A percentile compares a stretch with the other conserved stretches of the same genome.
Evolutionary conservation across 2,113 vertebrate genomes (phyloP).

Genomic region (Oncorhynchus masou): DNA sequence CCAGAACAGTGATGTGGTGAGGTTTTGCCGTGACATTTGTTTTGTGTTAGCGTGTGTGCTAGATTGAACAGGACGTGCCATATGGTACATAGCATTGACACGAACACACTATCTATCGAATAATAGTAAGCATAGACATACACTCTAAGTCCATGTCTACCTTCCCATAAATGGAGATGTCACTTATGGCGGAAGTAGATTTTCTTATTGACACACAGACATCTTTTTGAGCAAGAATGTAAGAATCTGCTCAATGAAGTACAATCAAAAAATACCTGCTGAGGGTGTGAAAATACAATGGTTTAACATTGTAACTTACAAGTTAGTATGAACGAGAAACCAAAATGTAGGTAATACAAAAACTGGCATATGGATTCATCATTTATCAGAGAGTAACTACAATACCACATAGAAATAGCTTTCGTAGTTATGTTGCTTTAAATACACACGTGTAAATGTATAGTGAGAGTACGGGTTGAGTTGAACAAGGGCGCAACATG

Average conservation of each 20-base stretch:
- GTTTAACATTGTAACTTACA: conserved; percentile 20
- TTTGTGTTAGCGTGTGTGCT: conserved; percentile 55
- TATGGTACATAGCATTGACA: conserved; percentile 49
- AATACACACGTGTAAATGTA: conserved; percentile 67
- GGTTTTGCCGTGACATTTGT: conserved; percentile 29
- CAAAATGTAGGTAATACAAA: conserved; percentile 69
- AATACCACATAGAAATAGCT: conserved; percentile 58
- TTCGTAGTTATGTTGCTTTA: conserved; percentile 77
- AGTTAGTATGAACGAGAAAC: conserved; percentile 55
- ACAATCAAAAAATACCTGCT: conserved; percentile 58
- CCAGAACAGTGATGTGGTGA: conserved; percentile 38
- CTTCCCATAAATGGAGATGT: conserved; percentile 16
- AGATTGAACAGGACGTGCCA: conserved; percentile 77
- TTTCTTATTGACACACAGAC: conserved; percentile 41
- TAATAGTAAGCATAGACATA: conserved; percentile 8
- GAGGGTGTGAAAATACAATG: background rate
- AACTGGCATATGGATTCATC: conserved; percentile 60
- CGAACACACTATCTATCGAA: conserved; percentile 11
- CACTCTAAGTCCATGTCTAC: background rate
- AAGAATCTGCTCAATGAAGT: conserved; percentile 65
- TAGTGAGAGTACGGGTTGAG: conserved; percentile 68
- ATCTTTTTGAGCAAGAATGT: conserved; percentile 71
- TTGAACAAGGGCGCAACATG: conserved; percentile 56
- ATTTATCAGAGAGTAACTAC: conserved; percentile 48
- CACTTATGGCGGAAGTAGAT: conserved; percentile 41